phyloP scores from a whole-genome alignment of 1,140 invertebrate genomes.

The Drosophila nikananu region DNA sequence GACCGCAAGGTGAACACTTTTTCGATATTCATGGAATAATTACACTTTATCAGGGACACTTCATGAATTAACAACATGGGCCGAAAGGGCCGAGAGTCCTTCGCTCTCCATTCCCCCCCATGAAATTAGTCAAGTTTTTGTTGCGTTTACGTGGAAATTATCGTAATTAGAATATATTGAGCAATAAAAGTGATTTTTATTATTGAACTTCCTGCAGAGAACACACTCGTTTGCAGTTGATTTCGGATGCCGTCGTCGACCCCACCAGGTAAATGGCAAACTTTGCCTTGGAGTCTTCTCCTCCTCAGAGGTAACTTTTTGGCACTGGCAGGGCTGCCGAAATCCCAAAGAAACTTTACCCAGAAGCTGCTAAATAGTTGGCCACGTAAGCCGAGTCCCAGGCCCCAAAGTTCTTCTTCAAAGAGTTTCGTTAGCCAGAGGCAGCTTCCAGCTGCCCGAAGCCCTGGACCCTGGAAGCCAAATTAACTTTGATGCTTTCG shows the following conservation, averaged over 20 bases:
- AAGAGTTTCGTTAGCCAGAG: constrained; percentile 27
- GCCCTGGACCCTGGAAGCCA: constrained; percentile 36
- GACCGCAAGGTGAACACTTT: constrained; percentile 61
- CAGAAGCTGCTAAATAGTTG: constrained; percentile 22
- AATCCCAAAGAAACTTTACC: constrained; percentile 16
- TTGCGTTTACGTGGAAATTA: constrained; percentile 79
- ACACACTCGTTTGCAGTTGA: constrained; percentile 42
- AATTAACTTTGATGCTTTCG: constrained; percentile 65
- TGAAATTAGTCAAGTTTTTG: constrained; percentile 80
- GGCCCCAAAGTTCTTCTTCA: constrained; percentile 2
- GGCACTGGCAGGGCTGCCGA: constrained; percentile 30
- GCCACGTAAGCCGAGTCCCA: neutral
- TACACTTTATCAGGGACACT: constrained; percentile 78
- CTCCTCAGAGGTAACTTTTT: constrained; percentile 18
- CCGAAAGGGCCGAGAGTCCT: neutral
- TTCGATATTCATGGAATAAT: constrained; percentile 83
- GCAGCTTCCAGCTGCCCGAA: constrained; percentile 8
- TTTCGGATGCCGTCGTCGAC: constrained; percentile 3
- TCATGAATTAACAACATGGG: constrained; percentile 71
- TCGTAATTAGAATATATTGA: constrained; percentile 82
- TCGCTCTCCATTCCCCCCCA: neutral
- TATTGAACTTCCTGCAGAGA: constrained; percentile 55
- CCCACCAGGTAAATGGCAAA: constrained; percentile 37
- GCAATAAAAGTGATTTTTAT: constrained; percentile 84
- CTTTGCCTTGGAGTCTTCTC: constrained; percentile 4